Base-by-base conservation (phyloP, 2,888 invertebrate genomes). In the Cyaniris semiargus region DNA sequence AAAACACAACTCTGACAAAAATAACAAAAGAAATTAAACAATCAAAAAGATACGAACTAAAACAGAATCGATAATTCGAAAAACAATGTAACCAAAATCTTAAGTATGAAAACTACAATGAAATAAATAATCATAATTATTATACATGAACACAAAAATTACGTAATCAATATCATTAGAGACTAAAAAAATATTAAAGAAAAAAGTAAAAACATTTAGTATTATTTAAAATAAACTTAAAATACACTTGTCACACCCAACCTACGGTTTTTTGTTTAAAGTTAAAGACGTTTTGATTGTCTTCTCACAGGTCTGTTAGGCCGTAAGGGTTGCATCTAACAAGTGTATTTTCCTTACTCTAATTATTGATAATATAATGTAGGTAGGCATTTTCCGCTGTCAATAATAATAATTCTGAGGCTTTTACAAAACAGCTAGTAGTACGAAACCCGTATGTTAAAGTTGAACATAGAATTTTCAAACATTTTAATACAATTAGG, bases 11-110 rank as follows among this genome's bases (percentile, higher is more conserved):
- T 70, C 48, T 76, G 34, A 70, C 76, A 38, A 38, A 34, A 38
- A 21, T 71, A 71, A 71, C 70, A 76, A 78, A 71, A 44, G 76
- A 75, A 77, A 76, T 75, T 76, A 77, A 75, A 60, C 76, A 76
- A 75, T 76, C 44, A 78, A 56, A 76, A 78, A 76, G 74, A 70
- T 71, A 78, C 21, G 60, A 77, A 23, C 70, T 66, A 74, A 56
- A 38, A 79, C 76, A 21, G 71, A 60, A 78, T 27, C 15, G 66
- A 3, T 70, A 75, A 70, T 23, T 60, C 60, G 15, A 27, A 75
- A 48, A 48, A 70, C 70, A 70, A 70, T 34, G 21, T 71, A 71
- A 71, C 71, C 38, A 38, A 71, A 71, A 23, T 13, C 21, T 38
- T 5, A 38, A 21, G 66, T 15, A 66, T 15, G 5, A 13, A 66